Evolutionary conservation across 2,797 vertebrate species (phyloP).

Genomic region (Spondyliosoma cantharus): DNA sequence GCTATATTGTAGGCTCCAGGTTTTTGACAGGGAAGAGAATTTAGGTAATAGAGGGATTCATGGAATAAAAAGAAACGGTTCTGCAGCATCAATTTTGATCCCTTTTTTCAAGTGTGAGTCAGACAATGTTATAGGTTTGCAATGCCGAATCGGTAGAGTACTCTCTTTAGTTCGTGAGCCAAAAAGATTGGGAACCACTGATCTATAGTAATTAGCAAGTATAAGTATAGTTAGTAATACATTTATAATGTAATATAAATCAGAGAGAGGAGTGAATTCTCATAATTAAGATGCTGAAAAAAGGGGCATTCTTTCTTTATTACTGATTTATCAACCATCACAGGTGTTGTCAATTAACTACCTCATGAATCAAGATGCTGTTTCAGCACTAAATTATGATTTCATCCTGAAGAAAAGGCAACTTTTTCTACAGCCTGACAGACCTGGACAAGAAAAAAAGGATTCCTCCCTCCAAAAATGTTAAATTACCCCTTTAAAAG

Average conservation of each 20-base stretch:
- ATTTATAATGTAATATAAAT: neutral
- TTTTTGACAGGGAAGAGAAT: neutral
- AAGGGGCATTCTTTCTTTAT: neutral
- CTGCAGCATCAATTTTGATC: neutral
- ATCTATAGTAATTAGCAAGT: too few relatives aligned
- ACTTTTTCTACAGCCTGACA: neutral
- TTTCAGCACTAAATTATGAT: neutral
- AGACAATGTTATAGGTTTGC: neutral
- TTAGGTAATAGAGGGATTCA: neutral
- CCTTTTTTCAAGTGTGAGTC: neutral
- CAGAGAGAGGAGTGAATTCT: neutral
- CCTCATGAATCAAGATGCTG: neutral
- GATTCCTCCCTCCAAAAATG: slow-evolving; percentile 16
- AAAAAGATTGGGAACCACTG: neutral
- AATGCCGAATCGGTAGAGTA: neutral
- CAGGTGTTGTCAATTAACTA: neutral
- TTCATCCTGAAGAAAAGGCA: neutral
- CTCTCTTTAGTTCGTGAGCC: neutral
- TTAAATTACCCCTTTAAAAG: slow-evolving; percentile 25
- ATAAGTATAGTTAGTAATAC: too few relatives aligned
- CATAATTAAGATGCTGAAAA: neutral
- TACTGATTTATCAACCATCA: neutral
- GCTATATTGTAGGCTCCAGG: too few relatives aligned
- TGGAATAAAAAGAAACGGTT: neutral
- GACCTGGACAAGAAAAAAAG: neutral